A percentile compares a stretch with the other conserved stretches of the same genome.
Evolutionary conservation across 1,140 invertebrate genomes (phyloP).

Genomic region (Anadara kagoshimensis): DNA sequence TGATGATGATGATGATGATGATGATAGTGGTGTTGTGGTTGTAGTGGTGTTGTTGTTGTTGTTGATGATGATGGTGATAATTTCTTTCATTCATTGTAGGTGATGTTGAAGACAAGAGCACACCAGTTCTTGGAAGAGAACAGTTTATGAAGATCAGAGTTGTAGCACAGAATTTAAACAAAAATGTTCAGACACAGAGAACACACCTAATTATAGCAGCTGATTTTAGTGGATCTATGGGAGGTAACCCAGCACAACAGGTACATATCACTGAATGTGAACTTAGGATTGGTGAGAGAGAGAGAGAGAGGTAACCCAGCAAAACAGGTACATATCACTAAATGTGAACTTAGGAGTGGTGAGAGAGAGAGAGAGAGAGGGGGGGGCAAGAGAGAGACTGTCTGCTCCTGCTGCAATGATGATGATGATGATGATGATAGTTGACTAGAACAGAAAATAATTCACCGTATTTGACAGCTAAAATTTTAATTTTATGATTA

Average conservation of each 20-base stretch:
- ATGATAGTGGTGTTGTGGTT: no score
- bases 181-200: background rate
- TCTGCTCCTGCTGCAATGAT: background rate
- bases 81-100: no score
- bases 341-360: no score
- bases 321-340: background rate
- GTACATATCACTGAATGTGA: background rate
- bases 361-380: background rate
- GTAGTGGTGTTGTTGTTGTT: no score
- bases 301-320: background rate
- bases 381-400: background rate
- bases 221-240: slow-evolving; percentile 13
- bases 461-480: no score
- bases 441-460: no score
- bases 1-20: no score
- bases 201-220: slow-evolving; percentile 5
- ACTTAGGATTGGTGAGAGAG: background rate
- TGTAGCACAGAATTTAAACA: background rate
- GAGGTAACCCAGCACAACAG: slow-evolving; percentile 2
- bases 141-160: background rate
- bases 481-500: no score
- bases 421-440: no score
- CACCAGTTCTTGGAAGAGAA: background rate
- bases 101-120: no score
- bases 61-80: no score